Evolutionary conservation across 2,888 invertebrate species (phyloP).

Genomic region (Lithophane leautieri): DNA sequence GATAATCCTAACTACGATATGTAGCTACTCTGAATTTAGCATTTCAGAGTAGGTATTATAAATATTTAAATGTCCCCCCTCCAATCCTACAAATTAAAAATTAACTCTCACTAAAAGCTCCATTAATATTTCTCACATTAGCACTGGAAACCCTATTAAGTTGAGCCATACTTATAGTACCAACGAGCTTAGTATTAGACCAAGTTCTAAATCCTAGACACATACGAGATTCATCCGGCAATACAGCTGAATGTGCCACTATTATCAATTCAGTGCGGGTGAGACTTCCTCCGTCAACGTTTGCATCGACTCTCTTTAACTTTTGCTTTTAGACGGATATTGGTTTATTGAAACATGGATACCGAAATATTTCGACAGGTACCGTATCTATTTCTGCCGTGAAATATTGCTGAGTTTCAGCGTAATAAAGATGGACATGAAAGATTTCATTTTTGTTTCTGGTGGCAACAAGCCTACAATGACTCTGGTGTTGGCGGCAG

Average conservation of each 20-base stretch:
- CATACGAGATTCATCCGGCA: slow-evolving; percentile 48
- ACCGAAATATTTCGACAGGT: slow-evolving; percentile 17
- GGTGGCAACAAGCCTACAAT: neutral
- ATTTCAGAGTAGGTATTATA: no score
- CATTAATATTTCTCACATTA: slow-evolving; percentile 15
- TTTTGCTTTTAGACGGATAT: slow-evolving; percentile 71
- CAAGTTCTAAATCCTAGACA: slow-evolving; percentile 56
- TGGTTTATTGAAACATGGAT: slow-evolving; percentile 16
- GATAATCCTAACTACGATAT: neutral
- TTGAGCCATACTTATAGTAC: neutral
- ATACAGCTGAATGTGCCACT: slow-evolving; percentile 67
- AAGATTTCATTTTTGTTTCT: neutral
- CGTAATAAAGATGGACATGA: neutral
- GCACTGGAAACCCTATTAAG: neutral
- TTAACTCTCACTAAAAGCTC: neutral
- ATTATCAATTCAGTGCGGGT: slow-evolving; percentile 79
- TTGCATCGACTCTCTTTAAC: slow-evolving; percentile 76
- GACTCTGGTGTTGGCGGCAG: neutral
- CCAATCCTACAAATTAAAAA: neutral
- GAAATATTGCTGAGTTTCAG: neutral
- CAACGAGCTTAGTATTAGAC: slow-evolving; percentile 4
- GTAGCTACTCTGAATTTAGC: neutral
- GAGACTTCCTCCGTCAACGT: slow-evolving; percentile 79
- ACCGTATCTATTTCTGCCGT: neutral
- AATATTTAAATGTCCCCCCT: neutral